Percentiles rank a stretch among this genome's conserved stretches.
Conservation (phyloP, 2,888 invertebrate species). For the Deilephila porcellus region DNA sequence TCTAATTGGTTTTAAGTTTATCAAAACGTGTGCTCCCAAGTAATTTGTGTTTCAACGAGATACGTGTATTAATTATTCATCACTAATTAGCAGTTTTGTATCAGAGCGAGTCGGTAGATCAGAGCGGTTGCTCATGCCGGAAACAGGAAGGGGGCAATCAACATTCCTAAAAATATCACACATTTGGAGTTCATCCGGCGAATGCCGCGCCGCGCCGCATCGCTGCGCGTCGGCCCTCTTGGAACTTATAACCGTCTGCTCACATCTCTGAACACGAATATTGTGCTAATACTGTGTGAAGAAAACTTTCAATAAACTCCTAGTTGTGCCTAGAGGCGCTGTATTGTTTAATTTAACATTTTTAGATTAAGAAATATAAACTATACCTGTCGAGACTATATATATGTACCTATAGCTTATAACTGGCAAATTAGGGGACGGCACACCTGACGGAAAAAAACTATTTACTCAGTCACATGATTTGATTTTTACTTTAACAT, state of each 20-base stretch:
- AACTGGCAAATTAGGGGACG: no score
- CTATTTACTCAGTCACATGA: no score
- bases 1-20: constrained; percentile 29
- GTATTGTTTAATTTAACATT: no score
- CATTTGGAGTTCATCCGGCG: constrained; percentile 83
- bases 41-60: constrained; percentile 63
- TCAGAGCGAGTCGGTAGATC: constrained; percentile 69
- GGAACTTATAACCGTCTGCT: constrained; percentile 35
- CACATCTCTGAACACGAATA: neutral
- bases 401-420: no score
- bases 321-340: no score
- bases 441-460: no score
- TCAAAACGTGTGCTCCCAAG: constrained; percentile 39
- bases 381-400: no score
- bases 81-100: constrained; percentile 77
- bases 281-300: neutral
- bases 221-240: constrained; percentile 40
- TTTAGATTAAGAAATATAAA: no score
- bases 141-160: constrained; percentile 83
- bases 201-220: constrained; percentile 47
- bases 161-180: constrained; percentile 84
- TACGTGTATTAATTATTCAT: constrained; percentile 74
- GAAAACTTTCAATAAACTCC: neutral
- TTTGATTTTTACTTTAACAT: no score
- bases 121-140: constrained; percentile 70